Base-by-base conservation (phyloP, 2,113 vertebrate genomes). In the Panthera uncia region DNA sequence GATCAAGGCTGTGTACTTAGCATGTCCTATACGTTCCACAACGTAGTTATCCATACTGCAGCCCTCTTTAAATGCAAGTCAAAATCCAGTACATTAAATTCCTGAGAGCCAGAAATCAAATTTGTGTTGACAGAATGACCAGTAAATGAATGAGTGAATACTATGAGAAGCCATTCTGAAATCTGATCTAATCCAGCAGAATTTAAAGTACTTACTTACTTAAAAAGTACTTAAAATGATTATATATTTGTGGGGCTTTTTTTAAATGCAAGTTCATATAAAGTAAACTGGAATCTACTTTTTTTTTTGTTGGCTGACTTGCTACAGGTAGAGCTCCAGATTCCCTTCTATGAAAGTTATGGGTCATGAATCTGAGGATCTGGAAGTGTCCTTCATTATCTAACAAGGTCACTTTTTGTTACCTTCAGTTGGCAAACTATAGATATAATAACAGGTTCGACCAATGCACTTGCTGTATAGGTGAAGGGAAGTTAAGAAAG, bases 71-170 rank as follows among this genome's bases (percentile, higher is more conserved):
- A 71, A 91, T 3, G 29, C 14, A 86, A 89, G 74, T 73, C 57
- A 91, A 89, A 91, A 80, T 41, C 31, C 71, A 85, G 15, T 50
- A 11, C 4, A 50, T 66, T 69, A 36, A 95, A 82, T 80, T 80
- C 79, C 76, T 21, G 79, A 90, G 80, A 95, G 21, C 12, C 68
- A 66, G 63, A 90, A 84, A 94, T 92, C 25, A 92, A 85, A 73
- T 29, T 81, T 95, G 73, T 73, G 65, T 31, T 74, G 78, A 85
- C 18, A 63, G n/a, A 90, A 79, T 55, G 13, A 36, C 90, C 10
- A 57, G 5, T 52, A 12, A 88, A 78, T 9, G 63, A 82, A 50
- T 18, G 61, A 68, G 52, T 86, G 50, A 84, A 79, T 83, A 45
- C 45, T 16, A 12, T 31, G 96, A 90, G 78, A 92, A 69, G 29